Evolutionary conservation across 2,113 vertebrate species (phyloP), one percentile per base, ranked within the genome.

Genomic region (Diphyllodes magnificus): DNA sequence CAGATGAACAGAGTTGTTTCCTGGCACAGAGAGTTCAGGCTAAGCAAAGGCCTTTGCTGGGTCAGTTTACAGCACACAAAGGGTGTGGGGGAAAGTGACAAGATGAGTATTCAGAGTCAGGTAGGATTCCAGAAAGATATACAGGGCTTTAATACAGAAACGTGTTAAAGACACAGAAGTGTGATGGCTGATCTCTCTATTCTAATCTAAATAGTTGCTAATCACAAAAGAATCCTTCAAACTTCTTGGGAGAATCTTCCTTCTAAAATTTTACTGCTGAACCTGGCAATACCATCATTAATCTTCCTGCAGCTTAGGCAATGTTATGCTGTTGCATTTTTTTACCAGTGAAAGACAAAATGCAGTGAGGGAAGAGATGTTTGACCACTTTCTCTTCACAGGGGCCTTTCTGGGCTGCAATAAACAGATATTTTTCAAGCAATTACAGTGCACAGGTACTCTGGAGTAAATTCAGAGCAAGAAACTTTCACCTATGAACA

Each of bases 231-330:
- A 57, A 42, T 7, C 20, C 31, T 69, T 89, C 16, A 61, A 54
- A 80, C 73, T 0, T 0, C 21, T 10, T 30, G 9, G 28, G 14
- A 56, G 20, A 68, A 64, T 60, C 47, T 73, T 20, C 6, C 4
- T 49, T 49, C 57, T 30, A 24, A 80, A 77, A 27, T 17, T 8
- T 65, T 72, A 20, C 53, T 39, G 68, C 23, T 53, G 11, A 77
- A 73, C 3, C 15, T 23, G 54, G 4, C 9, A 39, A 45, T 14
- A 17, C 6, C n/a, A 12, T 3, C 8, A 14, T 54, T 80, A 37
- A 57, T 45, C 3, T 45, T 33, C 14, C 22, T 37, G 56, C 33
- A 60, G 2, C 2, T 27, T 19, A 23, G 24, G 6, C 30, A 82
- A 18, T 5, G 16, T 30, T 25, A 7, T n/a, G 33, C 27, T 65